phyloP scores from a whole-genome alignment of 2,797 vertebrate species.

The Gymnothorax javanicus region DNA sequence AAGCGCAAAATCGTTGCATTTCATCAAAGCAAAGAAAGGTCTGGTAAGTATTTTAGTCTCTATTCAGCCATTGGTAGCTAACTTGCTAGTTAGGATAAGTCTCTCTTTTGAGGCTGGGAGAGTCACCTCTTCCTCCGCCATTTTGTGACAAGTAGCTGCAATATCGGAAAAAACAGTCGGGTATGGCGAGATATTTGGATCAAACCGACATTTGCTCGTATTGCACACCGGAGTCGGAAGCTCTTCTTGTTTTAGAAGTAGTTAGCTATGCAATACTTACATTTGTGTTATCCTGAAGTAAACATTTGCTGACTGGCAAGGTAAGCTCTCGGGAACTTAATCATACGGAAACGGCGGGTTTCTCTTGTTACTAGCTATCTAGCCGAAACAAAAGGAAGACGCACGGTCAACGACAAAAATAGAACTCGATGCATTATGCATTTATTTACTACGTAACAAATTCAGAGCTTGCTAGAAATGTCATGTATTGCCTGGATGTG shows the following conservation, averaged over 20 bases:
- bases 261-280: not conserved
- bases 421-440: not conserved
- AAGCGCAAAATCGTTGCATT: slow-evolving; percentile 4
- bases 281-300: not conserved
- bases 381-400: not conserved
- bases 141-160: slow-evolving; percentile 80
- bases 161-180: slow-evolving; percentile 52
- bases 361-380: not conserved
- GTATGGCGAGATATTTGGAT: slow-evolving; percentile 10
- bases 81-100: slow-evolving; percentile 50
- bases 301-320: not conserved
- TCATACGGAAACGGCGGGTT: slow-evolving; percentile 18
- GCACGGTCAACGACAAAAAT: not conserved
- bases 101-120: slow-evolving; percentile 63
- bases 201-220: not conserved
- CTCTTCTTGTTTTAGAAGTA: not conserved
- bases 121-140: slow-evolving; percentile 84
- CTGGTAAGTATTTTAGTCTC: slow-evolving; percentile 64
- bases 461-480: not conserved
- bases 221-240: not conserved
- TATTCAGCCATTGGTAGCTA: slow-evolving; percentile 48
- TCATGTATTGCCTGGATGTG: too few species aligned
- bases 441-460: not conserved
- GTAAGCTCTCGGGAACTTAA: not conserved
- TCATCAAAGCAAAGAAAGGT: slow-evolving; percentile 45